These are phyloP conservation scores for Hermodice carunculata DNA, from an alignment of 2,888 invertebrate species.

Conservation along the genomic window DNA sequence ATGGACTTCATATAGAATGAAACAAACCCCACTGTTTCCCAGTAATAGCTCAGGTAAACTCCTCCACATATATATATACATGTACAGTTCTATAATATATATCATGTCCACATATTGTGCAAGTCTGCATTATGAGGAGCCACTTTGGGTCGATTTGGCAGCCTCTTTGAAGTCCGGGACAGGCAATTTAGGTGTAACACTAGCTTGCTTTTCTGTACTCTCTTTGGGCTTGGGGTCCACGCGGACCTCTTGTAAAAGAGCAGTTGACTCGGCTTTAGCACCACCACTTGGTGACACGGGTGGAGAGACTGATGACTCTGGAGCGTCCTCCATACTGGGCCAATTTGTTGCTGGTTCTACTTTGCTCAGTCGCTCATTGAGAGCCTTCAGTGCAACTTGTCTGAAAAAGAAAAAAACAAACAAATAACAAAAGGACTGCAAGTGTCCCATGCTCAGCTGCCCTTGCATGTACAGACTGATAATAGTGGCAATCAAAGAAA, in stretches of 20 bases:
- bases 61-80: too few species aligned
- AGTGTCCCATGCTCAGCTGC: too few species aligned
- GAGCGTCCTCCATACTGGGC: constrained; percentile 63
- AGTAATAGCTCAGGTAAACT: too few species aligned
- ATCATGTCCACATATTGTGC: too few species aligned
- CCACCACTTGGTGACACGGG: neutral
- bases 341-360: constrained; percentile 52
- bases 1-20: too few species aligned
- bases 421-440: too few species aligned
- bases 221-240: neutral
- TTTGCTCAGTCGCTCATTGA: constrained; percentile 84
- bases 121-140: too few species aligned
- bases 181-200: constrained; percentile 32
- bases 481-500: too few species aligned
- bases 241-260: too few species aligned
- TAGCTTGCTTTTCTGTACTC: constrained; percentile 6
- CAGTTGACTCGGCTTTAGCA: neutral
- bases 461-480: too few species aligned
- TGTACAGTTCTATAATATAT: too few species aligned
- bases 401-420: constrained; percentile 73
- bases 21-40: too few species aligned
- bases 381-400: constrained; percentile 94
- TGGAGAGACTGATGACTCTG: constrained; percentile 1
- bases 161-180: constrained; percentile 41
- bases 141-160: constrained; percentile 26